phyloP scores from a whole-genome alignment of 2,888 invertebrate genomes.

The Trisateles emortualis region DNA sequence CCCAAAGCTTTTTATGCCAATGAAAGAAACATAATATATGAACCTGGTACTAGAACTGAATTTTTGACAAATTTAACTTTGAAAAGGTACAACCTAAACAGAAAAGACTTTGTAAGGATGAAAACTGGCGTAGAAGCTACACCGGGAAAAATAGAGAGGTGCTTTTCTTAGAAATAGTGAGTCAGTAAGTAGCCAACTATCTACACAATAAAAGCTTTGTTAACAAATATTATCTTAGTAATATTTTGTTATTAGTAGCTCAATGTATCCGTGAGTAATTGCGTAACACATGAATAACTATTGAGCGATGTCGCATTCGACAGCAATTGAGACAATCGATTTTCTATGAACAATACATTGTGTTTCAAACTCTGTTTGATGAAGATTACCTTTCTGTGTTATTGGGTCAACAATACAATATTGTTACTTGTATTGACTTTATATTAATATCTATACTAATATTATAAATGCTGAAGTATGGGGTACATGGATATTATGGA shows the following conservation, averaged over 20 bases:
- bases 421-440: neutral
- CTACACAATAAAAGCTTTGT: neutral
- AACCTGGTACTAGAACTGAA: no score
- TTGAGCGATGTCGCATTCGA: slow-evolving; percentile 28
- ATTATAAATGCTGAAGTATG: no score
- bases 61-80: no score
- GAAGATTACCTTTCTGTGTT: slow-evolving; percentile 44
- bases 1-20: no score
- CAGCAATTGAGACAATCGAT: slow-evolving; percentile 64
- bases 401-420: slow-evolving; percentile 44
- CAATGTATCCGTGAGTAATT: slow-evolving; percentile 30
- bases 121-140: no score
- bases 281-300: slow-evolving; percentile 30
- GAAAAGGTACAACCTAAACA: no score
- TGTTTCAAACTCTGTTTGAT: slow-evolving; percentile 26
- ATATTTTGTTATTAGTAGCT: slow-evolving; percentile 23
- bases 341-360: slow-evolving; percentile 59
- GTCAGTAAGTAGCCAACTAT: neutral
- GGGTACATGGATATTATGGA: no score
- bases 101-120: no score
- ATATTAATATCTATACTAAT: no score
- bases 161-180: neutral
- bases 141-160: no score
- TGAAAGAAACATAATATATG: no score
- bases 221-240: neutral